These are phyloP conservation scores for Oryzias javanicus DNA, from an alignment of 2,113 vertebrate genomes.

Conservation along the genomic window DNA sequence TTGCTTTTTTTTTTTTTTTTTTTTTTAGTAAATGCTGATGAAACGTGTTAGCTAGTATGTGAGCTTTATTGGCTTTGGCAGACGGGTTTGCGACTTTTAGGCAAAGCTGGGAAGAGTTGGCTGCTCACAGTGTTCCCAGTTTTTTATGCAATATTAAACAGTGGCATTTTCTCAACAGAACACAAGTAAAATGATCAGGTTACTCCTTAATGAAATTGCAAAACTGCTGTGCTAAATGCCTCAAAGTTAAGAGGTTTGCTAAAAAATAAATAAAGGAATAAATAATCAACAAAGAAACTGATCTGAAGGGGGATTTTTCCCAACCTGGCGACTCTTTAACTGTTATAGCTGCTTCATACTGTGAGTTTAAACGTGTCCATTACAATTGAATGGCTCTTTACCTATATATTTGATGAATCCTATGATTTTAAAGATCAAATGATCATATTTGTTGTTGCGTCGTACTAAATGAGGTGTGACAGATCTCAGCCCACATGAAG, in stretches of 20 bases:
- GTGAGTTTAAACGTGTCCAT: too few species aligned
- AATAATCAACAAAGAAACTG: slow-evolving; percentile 2
- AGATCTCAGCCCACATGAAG: too few species aligned
- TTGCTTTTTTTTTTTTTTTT: too few species aligned
- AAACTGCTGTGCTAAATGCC: neutral
- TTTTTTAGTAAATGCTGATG: neutral
- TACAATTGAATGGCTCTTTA: too few species aligned
- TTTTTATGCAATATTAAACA: slow-evolving; percentile 13
- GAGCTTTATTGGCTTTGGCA: neutral
- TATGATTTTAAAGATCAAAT: neutral
- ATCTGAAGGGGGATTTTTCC: slow-evolving; percentile 12
- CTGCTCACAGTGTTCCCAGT: slow-evolving; percentile 10
- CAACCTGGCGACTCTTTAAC: slow-evolving; percentile 32
- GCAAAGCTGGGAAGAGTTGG: slow-evolving; percentile 1
- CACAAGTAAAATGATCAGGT: neutral
- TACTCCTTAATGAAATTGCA: neutral
- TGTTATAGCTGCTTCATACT: neutral
- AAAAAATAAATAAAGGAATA: too few species aligned
- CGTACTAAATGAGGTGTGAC: slow-evolving; percentile 25
- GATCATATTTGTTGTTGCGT: slow-evolving; percentile 1
- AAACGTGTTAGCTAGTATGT: neutral
- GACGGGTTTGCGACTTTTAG: neutral
- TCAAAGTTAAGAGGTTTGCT: neutral
- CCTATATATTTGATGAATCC: too few species aligned
- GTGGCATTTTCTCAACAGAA: slow-evolving; percentile 1